Conservation (phyloP, 2,113 vertebrate genomes). For the Ariopsis seemanni region DNA sequence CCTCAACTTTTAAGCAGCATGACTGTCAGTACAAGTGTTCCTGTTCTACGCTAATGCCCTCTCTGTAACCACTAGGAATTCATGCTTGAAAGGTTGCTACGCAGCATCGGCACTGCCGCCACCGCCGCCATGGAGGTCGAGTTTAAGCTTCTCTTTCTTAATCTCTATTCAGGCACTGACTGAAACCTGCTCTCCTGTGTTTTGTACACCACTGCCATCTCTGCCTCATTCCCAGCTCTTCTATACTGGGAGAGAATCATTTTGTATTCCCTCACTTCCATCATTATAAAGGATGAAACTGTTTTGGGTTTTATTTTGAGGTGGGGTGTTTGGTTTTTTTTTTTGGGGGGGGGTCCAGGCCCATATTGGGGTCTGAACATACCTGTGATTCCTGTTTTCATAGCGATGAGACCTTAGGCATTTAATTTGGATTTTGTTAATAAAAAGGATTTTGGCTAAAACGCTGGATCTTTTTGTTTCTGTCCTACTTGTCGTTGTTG, state of each 20-base stretch:
- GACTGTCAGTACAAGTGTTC: not conserved
- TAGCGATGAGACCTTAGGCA: slow-evolving; percentile 27
- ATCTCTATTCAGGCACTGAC: not conserved
- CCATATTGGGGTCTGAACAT: slow-evolving; percentile 8
- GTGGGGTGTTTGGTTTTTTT: too few relatives aligned
- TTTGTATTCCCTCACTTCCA: not conserved
- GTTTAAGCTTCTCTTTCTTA: not conserved
- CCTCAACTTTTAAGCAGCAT: not conserved
- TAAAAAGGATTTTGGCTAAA: slow-evolving; percentile 53
- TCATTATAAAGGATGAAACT: not conserved
- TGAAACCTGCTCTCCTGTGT: not conserved
- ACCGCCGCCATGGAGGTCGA: not conserved
- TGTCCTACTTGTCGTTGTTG: not conserved
- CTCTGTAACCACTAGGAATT: slow-evolving; percentile 26
- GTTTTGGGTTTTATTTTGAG: too few relatives aligned
- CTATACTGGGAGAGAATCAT: not conserved
- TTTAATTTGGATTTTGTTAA: slow-evolving; percentile 37
- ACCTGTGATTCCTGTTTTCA: slow-evolving; percentile 31
- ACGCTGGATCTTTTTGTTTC: not conserved
- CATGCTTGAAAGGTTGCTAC: not conserved
- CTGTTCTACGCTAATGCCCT: not conserved
- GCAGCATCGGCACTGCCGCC: not conserved
- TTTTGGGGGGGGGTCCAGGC: not conserved
- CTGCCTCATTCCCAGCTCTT: not conserved
- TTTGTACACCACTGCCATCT: not conserved